Base-by-base conservation (phyloP, 2,113 vertebrate genomes). In the Scolopax mira region DNA sequence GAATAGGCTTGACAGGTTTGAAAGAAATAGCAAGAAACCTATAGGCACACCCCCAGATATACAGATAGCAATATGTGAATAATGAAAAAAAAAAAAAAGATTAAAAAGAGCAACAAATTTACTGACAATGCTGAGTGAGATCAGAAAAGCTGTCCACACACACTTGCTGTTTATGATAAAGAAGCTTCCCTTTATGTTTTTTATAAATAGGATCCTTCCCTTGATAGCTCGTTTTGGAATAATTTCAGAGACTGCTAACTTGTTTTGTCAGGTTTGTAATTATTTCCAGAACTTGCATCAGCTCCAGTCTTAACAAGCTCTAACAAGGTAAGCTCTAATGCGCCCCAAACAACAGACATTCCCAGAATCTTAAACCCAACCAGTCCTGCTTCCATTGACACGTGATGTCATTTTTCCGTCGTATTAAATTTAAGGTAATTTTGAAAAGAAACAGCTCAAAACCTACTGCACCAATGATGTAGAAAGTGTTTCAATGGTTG, bases 261-360 rank as follows among this genome's bases (percentile, higher is more conserved):
- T 82, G 3, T 72, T 89, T 79, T 79, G n/a, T 83, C 78, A 89
- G 37, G 11, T 90, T 72, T 88, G 19, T 27, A 83, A 90, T 91
- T 91, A 66, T 95, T 96, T 97, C 79, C 46, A 85, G 55, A 93
- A 49, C 37, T 93, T 62, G 70, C 25, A 27, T 80, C 52, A 86
- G 12, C 30, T 81, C 64, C 28, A 42, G 13, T 72, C 88, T 75
- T 90, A 95, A 94, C 44, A 61, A 88, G 55, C 18, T 31, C 19
- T 93, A 91, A 78, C 28, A 79, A 87, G 31, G 54, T 87, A 88
- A 91, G 48, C 4, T 70, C 21, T 64, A 77, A 87, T 52, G 12
- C 81, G 13, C 19, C 46, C n/a, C 35, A 55, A 91, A 92, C 18
- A 85, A 52, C 16, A 89, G 78, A 60, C 13, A 27, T 52, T 92